Evolutionary conservation across 2,888 invertebrate genomes (phyloP), one percentile per base, ranked within the genome.

Genomic region (Helicoverpa assulta): DNA sequence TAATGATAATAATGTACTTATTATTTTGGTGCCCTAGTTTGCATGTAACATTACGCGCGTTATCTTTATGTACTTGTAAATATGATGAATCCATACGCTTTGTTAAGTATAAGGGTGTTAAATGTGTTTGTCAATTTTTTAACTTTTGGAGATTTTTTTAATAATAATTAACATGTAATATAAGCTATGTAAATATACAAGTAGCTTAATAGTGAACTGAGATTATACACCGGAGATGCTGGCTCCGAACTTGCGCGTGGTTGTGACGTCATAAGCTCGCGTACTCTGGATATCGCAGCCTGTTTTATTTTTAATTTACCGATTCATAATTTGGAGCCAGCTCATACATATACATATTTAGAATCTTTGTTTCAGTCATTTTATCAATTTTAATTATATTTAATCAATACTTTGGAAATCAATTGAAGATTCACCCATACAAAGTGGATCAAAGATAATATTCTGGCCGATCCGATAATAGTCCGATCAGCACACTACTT

Each of bases 41-140:
- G 92, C 93, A 90, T 93, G 91, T 93, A 93, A 92, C 85, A 91
- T 89, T 90, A 89, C 87, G 90, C 88, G 91, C 89, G 84, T 89
- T 93, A 90, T 89, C 84, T 89, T 86, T 88, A 88, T 86, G 87
- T 92, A 92, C 88, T 86, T 95, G 94, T 95, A 95, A 92, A 95
- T 95, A 95, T 80, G 86, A 95, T 91, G 95, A 95, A 95, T 95
- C 95, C 94, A 95, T 95, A 94, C 95, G 95, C 95, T 95, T 95
- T 95, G 92, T 90, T 95, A 94, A 94, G 58, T 90, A 89, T 95
- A 95, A 95, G 95, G 89, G 94, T 94, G 93, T 94, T 94, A 90
- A 86, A 93, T 94, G 94, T 95, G 94, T 95, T 94, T 95, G 93
- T 95, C 94, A 90, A 91, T 93, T 95, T 94, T 92, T 93, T 91